phyloP scores from a whole-genome alignment of 37 sponge, comb jelly and placozoan genomes.

The Theonella swinhoei region DNA sequence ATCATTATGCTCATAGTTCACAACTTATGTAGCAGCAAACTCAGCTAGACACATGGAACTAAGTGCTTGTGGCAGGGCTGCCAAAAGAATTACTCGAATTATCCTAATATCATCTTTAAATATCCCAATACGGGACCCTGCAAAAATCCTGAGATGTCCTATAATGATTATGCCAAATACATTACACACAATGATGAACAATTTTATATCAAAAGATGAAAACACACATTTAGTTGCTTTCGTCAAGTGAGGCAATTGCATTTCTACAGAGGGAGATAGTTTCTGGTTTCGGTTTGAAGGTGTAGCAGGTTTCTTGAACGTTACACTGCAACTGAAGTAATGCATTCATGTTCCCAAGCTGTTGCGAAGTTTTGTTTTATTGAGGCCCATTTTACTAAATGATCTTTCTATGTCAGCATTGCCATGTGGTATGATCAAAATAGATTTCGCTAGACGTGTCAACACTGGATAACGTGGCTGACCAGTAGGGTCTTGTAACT shows the following conservation, averaged over 20 bases:
- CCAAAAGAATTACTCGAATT: not conserved
- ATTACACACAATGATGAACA: not conserved
- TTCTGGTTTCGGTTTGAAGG: not conserved
- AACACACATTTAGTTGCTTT: not conserved
- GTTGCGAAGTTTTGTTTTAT: not conserved
- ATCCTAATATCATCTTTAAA: not conserved
- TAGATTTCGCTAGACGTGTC: not conserved
- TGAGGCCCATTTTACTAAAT: not conserved
- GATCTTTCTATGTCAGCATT: not conserved
- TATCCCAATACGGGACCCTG: not conserved
- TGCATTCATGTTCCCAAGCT: not conserved
- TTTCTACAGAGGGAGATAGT: not conserved
- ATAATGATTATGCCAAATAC: not conserved
- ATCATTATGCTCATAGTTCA: no score
- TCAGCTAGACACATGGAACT: no score
- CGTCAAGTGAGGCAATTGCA: not conserved
- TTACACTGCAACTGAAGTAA: not conserved
- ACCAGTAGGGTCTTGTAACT: not conserved
- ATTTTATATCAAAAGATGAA: not conserved
- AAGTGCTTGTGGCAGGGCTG: not conserved
- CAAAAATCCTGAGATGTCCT: not conserved
- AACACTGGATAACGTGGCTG: not conserved
- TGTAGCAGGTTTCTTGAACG: not conserved
- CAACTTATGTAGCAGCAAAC: no score
- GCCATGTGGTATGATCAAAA: not conserved